phyloP scores from a whole-genome alignment of 2,888 invertebrate species.

The Parapristionchus giblindavisi region DNA sequence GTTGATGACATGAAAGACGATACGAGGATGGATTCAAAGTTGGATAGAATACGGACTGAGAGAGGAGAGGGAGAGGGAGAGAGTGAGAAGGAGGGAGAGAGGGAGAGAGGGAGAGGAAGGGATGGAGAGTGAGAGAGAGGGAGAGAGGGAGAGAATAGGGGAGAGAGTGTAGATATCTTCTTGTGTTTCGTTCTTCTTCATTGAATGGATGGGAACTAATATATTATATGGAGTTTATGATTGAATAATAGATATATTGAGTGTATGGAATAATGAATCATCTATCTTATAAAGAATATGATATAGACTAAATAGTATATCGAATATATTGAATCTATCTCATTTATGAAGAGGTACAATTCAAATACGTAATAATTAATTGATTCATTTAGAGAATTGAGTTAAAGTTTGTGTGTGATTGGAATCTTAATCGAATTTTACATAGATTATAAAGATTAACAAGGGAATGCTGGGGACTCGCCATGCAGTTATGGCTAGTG shows the following conservation, averaged over 20 bases:
- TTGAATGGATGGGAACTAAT: neutral
- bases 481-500: too few relatives aligned
- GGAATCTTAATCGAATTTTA: too few relatives aligned
- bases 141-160: slow-evolving; percentile 9
- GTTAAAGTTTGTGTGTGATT: too few relatives aligned
- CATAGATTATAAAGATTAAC: too few relatives aligned
- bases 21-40: too few relatives aligned
- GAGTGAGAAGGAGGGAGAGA: slow-evolving; percentile 23
- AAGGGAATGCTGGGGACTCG: too few relatives aligned
- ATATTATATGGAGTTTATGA: neutral
- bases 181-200: neutral
- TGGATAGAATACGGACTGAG: neutral
- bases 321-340: too few relatives aligned
- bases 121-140: slow-evolving; percentile 39
- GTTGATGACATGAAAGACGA: neutral
- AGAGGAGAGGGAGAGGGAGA: neutral
- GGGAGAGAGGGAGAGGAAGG: slow-evolving; percentile 34
- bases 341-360: too few relatives aligned
- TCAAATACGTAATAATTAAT: too few relatives aligned
- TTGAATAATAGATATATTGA: neutral
- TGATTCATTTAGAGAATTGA: too few relatives aligned
- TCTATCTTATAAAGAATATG: too few relatives aligned
- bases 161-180: neutral
- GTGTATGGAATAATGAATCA: neutral
- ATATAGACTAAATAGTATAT: too few relatives aligned